Base-by-base conservation (phyloP, 2,797 vertebrate species). In the Antrozous pallidus region DNA sequence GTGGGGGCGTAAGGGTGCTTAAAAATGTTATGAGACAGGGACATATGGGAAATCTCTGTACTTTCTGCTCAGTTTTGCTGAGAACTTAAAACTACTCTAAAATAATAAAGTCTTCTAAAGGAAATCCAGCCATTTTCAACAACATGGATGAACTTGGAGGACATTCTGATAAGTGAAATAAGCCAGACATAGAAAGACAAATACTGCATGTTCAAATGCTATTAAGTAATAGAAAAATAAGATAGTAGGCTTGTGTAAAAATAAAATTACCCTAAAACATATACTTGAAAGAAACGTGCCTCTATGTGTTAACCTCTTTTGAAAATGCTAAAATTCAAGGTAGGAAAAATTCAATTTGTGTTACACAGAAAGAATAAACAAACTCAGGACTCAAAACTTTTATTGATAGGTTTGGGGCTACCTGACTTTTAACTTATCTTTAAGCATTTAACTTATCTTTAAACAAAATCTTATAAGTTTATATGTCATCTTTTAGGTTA, bases 371-470 rank as follows among this genome's bases (percentile, higher is more conserved):
- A 86, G 5, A 18, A 51, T 71, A 91, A 73, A 63, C 18, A 74
- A 85, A 94, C 20, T 47, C 8, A 51, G 6, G 63, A 89, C 16
- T 58, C 13, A 83, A 63, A 90, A 82, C 31, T 65, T n/a, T n/a
- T n/a, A n/a, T n/a, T n/a, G n/a, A n/a, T n/a, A n/a, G n/a, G n/a
- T n/a, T n/a, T n/a, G n/a, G n/a, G n/a, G n/a, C n/a, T n/a, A n/a
- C n/a, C n/a, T n/a, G n/a, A n/a, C n/a, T 54, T 85, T 88, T 75
- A 70, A 85, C n/a, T 86, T 96, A 74, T 70, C 91, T 81, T 88
- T 75, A 61, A 31, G n/a, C n/a, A 58, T 85, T 88, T 75, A 70
- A 85, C n/a, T 86, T 96, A 74, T 70, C 91, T 81, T 88, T 75
- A 61, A 31, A 20, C 69, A 65, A 90, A 67, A 86, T 67, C 93